Conservation (phyloP, 2,797 vertebrate genomes). For the Mico argentatus region DNA sequence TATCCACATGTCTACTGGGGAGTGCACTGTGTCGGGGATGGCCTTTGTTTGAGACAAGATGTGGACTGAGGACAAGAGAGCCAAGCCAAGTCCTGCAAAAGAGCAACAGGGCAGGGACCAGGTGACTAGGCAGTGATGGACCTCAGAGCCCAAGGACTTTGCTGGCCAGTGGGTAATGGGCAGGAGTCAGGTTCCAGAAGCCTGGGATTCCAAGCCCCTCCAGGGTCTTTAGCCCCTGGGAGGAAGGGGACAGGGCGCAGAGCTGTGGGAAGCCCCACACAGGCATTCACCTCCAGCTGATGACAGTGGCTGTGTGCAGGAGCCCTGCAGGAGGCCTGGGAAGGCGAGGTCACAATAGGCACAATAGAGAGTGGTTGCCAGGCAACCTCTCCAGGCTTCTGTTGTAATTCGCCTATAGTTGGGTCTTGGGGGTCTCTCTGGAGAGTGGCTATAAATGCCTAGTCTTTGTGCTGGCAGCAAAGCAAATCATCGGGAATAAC, state of each 20-base stretch:
- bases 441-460: not conserved
- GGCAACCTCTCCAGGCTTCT: not conserved
- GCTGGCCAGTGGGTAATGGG: rapidly evolving
- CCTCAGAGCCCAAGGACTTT: too few species aligned
- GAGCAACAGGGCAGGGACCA: not conserved
- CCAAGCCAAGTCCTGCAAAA: not conserved
- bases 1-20: not conserved
- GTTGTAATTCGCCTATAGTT: not conserved
- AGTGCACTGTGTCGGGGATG: rapidly evolving
- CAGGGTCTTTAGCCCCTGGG: too few species aligned
- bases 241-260: not conserved
- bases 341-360: not conserved
- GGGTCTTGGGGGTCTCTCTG: not conserved
- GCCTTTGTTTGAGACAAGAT: not conserved
- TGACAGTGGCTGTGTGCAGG: too few species aligned
- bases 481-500: not conserved
- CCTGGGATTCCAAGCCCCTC: not conserved
- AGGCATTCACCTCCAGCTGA: not conserved
- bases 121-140: not conserved
- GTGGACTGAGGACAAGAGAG: not conserved
- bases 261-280: not conserved
- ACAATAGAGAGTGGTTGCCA: not conserved
- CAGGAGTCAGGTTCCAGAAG: not conserved
- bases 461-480: not conserved
- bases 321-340: not conserved